Evolutionary conservation across 2,113 vertebrate genomes (phyloP), one percentile per base, ranked within the genome.

Genomic region (Ptilorrhoa leucosticta): DNA sequence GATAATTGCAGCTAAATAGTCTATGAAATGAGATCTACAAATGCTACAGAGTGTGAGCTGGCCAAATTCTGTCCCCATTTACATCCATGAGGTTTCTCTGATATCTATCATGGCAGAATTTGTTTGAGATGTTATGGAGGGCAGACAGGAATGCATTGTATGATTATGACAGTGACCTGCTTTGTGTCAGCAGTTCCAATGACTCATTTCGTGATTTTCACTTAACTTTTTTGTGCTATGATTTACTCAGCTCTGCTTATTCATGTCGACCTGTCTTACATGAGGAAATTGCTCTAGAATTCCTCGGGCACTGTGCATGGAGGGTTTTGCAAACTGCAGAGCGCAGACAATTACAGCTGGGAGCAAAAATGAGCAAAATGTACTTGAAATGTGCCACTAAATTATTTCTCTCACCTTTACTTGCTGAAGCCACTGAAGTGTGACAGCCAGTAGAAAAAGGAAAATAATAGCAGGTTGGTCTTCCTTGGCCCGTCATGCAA

Each of bases 1-100:
- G 35, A 77, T 92, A 97, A 97, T 92, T 94, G 76, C 80, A 89
- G 65, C 75, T 90, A 90, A 95, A 89, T 37, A 79, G 79, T 69
- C 94, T 88, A 58, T 95, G 77, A 95, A 96, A 90, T 89, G 37
- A 83, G 53, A 39, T 40, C 79, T 93, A 70, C 35, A 73, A 90
- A 88, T 71, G 40, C 68, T 93, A 27, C 40, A 28, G 71, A 70
- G 44, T 68, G 60, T 60, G 73, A 76, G 79, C 61, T 75, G 79
- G 83, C 57, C 92, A 84, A 94, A 89, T 89, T 72, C 45, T 76
- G 63, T 89, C 61, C 63, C 53, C 16, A 35, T 80, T 94, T 82
- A 42, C 50, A 65, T 83, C 66, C 35, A 5, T 31, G 82, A 92
- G 54, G 40, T 76, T 72, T 72, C 27, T 70, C 42, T 82, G 56